Evolutionary conservation across 2,888 invertebrate species (phyloP), one percentile per base, ranked within the genome.

Genomic region (Perizoma affinitatum): DNA sequence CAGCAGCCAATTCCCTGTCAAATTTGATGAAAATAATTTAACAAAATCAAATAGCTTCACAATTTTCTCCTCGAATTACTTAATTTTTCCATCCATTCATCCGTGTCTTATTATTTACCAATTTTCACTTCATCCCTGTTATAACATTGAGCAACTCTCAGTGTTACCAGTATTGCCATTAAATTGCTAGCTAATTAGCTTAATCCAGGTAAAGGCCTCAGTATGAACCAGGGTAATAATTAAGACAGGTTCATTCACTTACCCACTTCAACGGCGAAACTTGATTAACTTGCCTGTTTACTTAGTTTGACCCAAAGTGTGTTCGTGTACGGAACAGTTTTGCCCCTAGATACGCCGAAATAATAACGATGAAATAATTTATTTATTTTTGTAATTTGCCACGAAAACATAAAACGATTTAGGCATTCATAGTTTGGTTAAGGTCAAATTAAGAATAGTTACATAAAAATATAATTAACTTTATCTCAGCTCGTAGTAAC

Each of bases 191-290:
- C 49, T 65, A 66, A 66, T 68, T 68, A 63, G 57, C 55, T 61
- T 57, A 63, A 55, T 49, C 48, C 55, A 41, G 53, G 51, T 63
- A 56, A 75, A 76, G 74, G 75, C 74, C 73, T 76, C 73, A 71
- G 63, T 63, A 72, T 67, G 73, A 73, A 74, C 74, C 77, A 69
- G 72, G 73, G 68, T 80, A 77, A 77, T 83, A 85, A 86, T 85
- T 83, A 83, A 84, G 75, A 82, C 75, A 73, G 76, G 82, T 81
- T 82, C 75, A 79, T 80, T 83, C 78, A 84, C 79, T 77, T 78
- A 74, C 66, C 66, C 72, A 66, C 66, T 73, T 67, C 60, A 58
- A 55, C 58, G 63, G 64, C 54, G 70, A 72, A 80, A 83, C 78
- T 83, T 77, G 74, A 76, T 76, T 78, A 77, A 68, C 66, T 57